Evolutionary conservation across 2,888 invertebrate species (phyloP).

Genomic region (Tyria jacobaeae): DNA sequence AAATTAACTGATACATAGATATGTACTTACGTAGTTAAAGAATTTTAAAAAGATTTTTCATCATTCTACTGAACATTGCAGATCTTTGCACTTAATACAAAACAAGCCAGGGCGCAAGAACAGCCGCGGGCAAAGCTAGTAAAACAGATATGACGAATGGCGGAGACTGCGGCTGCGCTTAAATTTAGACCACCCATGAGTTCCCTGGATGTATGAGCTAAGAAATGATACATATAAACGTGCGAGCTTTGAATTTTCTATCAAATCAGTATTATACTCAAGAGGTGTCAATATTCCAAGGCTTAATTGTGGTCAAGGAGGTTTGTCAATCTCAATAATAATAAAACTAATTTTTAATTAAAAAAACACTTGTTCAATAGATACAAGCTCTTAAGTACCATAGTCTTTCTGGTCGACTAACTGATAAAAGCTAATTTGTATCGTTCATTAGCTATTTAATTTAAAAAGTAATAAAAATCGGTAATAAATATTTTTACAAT

Average conservation of each 20-base stretch:
- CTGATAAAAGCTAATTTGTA: too few species aligned
- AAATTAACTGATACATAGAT: too few species aligned
- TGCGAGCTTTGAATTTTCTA: background rate
- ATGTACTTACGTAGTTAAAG: background rate
- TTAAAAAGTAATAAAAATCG: too few species aligned
- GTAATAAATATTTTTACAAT: too few species aligned
- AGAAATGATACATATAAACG: conserved; percentile 4
- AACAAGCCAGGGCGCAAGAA: background rate
- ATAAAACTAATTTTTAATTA: background rate
- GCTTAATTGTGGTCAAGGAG: background rate
- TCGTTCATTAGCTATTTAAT: too few species aligned
- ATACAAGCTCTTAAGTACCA: too few species aligned
- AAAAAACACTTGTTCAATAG: too few species aligned
- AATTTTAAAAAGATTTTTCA: background rate
- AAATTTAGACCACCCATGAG: conserved; percentile 19
- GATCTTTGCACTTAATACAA: background rate
- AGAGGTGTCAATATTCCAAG: background rate
- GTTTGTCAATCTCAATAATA: background rate
- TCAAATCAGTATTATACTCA: background rate
- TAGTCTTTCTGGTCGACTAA: too few species aligned
- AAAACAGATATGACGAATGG: conserved; percentile 6
- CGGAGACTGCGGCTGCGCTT: conserved; percentile 1
- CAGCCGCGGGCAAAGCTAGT: background rate
- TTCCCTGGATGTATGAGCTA: conserved; percentile 5
- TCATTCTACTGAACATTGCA: background rate